Evolutionary conservation across 2,797 vertebrate species (phyloP).

Genomic region (Anisognathus igniventris): DNA sequence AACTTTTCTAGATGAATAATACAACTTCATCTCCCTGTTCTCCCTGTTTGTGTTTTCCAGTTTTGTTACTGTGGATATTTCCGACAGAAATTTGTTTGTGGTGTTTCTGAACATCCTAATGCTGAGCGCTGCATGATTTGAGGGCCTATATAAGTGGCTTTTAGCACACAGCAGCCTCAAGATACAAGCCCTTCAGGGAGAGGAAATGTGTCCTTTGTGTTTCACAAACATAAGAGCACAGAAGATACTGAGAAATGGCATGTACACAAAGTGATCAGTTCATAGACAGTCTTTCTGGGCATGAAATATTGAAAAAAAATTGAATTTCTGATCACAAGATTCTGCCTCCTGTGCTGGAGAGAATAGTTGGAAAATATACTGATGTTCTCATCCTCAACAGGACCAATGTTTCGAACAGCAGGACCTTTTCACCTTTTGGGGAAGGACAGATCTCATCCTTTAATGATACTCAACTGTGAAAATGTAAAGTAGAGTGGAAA

Average conservation of each 20-base stretch:
- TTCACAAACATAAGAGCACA: neutral
- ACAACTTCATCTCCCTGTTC: neutral
- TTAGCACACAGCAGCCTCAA: neutral
- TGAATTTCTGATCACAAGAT: neutral
- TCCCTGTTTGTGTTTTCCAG: neutral
- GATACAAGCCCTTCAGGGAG: neutral
- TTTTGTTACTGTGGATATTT: neutral
- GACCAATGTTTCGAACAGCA: neutral
- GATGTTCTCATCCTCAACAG: neutral
- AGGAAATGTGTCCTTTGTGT: neutral
- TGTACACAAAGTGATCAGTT: neutral
- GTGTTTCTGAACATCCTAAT: neutral
- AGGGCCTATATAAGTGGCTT: neutral
- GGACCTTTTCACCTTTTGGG: neutral
- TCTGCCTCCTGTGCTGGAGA: neutral
- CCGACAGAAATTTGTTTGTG: neutral
- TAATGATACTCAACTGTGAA: neutral
- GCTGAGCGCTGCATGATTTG: neutral
- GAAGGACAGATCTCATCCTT: neutral
- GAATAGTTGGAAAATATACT: neutral
- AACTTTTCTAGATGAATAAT: neutral
- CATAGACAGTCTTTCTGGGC: neutral
- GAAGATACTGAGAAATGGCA: neutral
- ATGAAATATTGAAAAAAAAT: neutral
- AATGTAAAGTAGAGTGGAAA: neutral